These are phyloP conservation scores for Contarinia nasturtii DNA, from an alignment of 1,140 invertebrate species.

Conservation along the genomic window DNA sequence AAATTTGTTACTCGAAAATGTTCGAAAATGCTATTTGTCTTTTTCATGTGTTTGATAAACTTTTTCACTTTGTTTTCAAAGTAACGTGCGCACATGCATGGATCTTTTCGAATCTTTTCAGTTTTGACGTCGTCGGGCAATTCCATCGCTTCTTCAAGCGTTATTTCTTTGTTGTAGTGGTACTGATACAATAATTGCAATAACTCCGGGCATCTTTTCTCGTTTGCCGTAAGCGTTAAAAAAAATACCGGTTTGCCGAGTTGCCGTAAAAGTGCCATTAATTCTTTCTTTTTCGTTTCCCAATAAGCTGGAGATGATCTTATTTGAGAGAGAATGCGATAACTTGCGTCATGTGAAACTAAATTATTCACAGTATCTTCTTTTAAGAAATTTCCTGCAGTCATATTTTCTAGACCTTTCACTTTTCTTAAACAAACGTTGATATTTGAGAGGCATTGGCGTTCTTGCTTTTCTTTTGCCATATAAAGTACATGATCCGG, in stretches of 20 bases:
- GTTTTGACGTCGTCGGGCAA: too few species aligned
- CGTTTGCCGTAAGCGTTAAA: constrained; percentile 19
- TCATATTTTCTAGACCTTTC: neutral
- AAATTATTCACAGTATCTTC: neutral
- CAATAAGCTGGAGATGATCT: constrained; percentile 10
- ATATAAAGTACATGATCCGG: neutral
- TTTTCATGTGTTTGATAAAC: too few species aligned
- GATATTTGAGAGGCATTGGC: neutral
- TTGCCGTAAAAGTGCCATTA: constrained; percentile 25
- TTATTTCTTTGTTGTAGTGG: too few species aligned
- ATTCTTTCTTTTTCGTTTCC: constrained; percentile 16
- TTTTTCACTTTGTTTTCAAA: too few species aligned
- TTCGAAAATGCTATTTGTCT: too few species aligned
- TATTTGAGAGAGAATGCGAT: constrained; percentile 6
- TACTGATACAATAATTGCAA: constrained; percentile 18
- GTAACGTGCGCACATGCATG: too few species aligned
- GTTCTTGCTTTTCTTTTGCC: neutral
- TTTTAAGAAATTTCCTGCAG: neutral
- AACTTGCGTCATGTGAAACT: constrained; percentile 8
- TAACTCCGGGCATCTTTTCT: constrained; percentile 21
- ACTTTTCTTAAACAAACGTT: neutral
- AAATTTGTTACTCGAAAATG: too few species aligned
- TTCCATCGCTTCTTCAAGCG: too few species aligned
- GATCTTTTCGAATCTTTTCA: too few species aligned
- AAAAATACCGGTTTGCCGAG: constrained; percentile 18